A percentile compares a stretch with the other conserved stretches of the same genome.
These are phyloP conservation scores for Synergus umbraculus DNA, from an alignment of 2,888 invertebrate species.

Conservation along the genomic window DNA sequence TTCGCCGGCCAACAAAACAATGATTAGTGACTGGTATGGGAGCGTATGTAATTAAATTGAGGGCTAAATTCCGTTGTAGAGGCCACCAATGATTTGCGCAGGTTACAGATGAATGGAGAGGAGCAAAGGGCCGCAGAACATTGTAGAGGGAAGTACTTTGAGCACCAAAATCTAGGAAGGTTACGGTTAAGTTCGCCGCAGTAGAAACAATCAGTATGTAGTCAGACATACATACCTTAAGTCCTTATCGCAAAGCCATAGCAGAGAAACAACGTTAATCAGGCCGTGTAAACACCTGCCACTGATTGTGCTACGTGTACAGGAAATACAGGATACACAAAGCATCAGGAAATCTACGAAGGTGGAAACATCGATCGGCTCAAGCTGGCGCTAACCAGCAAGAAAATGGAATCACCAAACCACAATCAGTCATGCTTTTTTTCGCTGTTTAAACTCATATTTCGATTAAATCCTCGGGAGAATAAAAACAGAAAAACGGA, in stretches of 20 bases:
- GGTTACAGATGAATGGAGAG: not conserved
- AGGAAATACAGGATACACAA: conserved; percentile 61
- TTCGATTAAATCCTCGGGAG: too few relatives aligned
- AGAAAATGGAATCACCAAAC: conserved; percentile 59
- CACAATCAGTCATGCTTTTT: conserved; percentile 51
- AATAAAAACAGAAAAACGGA: too few relatives aligned
- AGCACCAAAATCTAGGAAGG: conserved; percentile 49
- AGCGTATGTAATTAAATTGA: conserved; percentile 12
- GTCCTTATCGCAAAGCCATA: conserved; percentile 45
- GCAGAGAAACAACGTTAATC: conserved; percentile 68
- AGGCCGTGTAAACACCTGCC: conserved; percentile 71
- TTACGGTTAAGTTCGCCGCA: conserved; percentile 30
- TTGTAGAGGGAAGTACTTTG: conserved; percentile 27
- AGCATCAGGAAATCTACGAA: conserved; percentile 59
- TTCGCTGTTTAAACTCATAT: not conserved
- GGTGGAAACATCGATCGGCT: conserved; percentile 67
- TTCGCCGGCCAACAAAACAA: not conserved
- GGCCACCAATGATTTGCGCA: not conserved
- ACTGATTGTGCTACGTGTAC: conserved; percentile 64
- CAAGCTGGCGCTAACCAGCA: conserved; percentile 59
- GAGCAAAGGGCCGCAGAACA: not conserved
- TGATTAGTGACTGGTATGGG: not conserved
- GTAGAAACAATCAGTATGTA: conserved; percentile 48
- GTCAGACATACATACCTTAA: conserved; percentile 10
- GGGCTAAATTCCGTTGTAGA: not conserved